These are phyloP conservation scores for Salpingus planirostris DNA, from an alignment of 2,888 invertebrate species.

Conservation along the genomic window DNA sequence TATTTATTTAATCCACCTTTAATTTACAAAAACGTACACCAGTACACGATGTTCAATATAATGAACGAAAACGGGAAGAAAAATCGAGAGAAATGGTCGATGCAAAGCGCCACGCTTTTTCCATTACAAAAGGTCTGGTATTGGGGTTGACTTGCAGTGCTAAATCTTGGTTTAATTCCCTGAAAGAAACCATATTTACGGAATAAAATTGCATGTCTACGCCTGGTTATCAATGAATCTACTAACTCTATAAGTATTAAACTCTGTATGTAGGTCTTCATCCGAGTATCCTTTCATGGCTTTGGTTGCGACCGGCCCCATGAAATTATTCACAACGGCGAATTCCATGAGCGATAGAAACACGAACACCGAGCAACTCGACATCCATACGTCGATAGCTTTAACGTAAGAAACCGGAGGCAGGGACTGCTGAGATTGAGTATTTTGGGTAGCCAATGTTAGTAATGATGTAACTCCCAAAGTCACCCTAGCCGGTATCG, in stretches of 20 bases:
- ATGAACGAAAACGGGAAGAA: slow-evolving; percentile 87
- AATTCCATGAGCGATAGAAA: slow-evolving; percentile 85
- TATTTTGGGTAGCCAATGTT: slow-evolving; percentile 85
- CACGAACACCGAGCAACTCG: slow-evolving; percentile 85
- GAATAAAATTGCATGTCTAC: too few species aligned
- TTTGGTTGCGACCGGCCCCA: slow-evolving; percentile 78
- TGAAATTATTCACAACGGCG: slow-evolving; percentile 81
- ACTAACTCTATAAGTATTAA: slow-evolving; percentile 73
- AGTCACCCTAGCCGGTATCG: slow-evolving; percentile 83
- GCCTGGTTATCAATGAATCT: too few species aligned
- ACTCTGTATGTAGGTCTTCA: slow-evolving; percentile 63
- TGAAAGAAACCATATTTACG: slow-evolving; percentile 34
- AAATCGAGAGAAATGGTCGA: slow-evolving; percentile 79
- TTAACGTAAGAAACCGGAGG: slow-evolving; percentile 90
- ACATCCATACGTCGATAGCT: slow-evolving; percentile 91
- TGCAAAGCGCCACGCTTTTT: slow-evolving; percentile 68
- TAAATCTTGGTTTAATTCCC: slow-evolving; percentile 53
- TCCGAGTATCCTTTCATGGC: slow-evolving; percentile 87
- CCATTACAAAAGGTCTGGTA: slow-evolving; percentile 80
- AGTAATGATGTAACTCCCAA: slow-evolving; percentile 79
- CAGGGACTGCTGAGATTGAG: slow-evolving; percentile 80
- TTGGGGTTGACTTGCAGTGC: slow-evolving; percentile 53
- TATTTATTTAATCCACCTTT: too few species aligned
- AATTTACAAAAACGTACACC: slow-evolving; percentile 65
- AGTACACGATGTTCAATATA: slow-evolving; percentile 82